phyloP scores from a whole-genome alignment of 2,113 vertebrate species.

The Centropus bengalensis region DNA sequence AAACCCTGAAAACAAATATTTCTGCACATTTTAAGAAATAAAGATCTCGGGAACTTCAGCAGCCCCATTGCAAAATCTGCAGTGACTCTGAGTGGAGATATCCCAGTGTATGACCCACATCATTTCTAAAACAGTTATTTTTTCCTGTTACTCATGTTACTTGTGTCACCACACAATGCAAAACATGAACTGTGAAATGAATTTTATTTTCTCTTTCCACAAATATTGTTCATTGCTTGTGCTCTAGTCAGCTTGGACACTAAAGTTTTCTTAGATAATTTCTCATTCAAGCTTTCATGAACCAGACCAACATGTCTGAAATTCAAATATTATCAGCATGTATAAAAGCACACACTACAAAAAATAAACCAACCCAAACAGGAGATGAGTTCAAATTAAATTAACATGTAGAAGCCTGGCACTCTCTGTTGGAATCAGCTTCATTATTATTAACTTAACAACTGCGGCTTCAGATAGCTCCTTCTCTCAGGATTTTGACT shows the following conservation, averaged over 20 bases:
- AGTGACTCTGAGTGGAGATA: not conserved
- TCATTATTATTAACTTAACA: not conserved
- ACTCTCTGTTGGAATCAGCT: slow-evolving; percentile 1
- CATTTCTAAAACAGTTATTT: not conserved
- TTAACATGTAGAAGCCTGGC: not conserved
- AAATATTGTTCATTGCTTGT: not conserved
- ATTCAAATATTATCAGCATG: not conserved
- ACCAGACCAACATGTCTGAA: not conserved
- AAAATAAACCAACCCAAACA: not conserved
- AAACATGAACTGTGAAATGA: not conserved
- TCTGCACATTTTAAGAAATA: not conserved
- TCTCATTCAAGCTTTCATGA: not conserved
- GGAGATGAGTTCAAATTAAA: not conserved
- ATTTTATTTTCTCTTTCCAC: not conserved
- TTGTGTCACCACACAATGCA: not conserved
- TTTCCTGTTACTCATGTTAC: not conserved
- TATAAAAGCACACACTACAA: not conserved
- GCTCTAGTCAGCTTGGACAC: not conserved
- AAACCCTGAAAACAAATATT: not conserved
- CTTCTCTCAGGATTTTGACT: slow-evolving; percentile 7
- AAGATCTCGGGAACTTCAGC: not conserved
- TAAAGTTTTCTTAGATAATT: not conserved
- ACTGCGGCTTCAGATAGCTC: not conserved
- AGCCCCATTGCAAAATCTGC: not conserved
- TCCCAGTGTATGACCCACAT: not conserved